These are phyloP conservation scores for Acropternis orthonyx DNA, from an alignment of 2,797 vertebrate species.

Conservation along the genomic window DNA sequence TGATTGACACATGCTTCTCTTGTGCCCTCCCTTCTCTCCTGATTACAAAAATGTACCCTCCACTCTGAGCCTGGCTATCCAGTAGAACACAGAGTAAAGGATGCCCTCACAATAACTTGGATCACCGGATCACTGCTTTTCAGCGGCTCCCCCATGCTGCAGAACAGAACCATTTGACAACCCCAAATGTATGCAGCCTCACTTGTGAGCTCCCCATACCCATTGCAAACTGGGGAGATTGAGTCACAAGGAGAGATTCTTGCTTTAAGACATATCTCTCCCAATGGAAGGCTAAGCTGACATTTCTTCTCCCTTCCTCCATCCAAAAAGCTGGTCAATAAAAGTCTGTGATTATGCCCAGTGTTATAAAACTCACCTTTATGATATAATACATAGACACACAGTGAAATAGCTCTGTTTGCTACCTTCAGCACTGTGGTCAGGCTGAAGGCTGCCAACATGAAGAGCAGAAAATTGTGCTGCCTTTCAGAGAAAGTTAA, in stretches of 20 bases:
- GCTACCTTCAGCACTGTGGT: background rate
- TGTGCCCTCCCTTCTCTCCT: background rate
- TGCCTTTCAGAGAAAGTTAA: background rate
- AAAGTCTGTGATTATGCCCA: background rate
- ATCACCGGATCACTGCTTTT: background rate
- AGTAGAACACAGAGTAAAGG: background rate
- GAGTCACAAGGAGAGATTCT: background rate
- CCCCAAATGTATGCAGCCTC: background rate
- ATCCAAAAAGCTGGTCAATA: background rate
- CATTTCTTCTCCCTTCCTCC: background rate
- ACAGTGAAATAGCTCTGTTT: background rate
- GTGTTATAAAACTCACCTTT: background rate
- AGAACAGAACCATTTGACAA: background rate
- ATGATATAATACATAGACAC: background rate
- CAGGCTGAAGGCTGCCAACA: background rate
- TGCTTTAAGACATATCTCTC: background rate
- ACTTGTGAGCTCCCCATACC: background rate
- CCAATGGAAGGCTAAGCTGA: background rate
- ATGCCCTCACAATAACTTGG: background rate
- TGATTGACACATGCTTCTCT: background rate
- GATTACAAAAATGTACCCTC: background rate
- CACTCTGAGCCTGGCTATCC: background rate
- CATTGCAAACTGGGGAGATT: background rate
- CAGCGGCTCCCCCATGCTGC: fast-evolving
- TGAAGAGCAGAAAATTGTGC: background rate